Conservation (phyloP, 2,888 invertebrate genomes). For the Pollenia griseotomentosa region DNA sequence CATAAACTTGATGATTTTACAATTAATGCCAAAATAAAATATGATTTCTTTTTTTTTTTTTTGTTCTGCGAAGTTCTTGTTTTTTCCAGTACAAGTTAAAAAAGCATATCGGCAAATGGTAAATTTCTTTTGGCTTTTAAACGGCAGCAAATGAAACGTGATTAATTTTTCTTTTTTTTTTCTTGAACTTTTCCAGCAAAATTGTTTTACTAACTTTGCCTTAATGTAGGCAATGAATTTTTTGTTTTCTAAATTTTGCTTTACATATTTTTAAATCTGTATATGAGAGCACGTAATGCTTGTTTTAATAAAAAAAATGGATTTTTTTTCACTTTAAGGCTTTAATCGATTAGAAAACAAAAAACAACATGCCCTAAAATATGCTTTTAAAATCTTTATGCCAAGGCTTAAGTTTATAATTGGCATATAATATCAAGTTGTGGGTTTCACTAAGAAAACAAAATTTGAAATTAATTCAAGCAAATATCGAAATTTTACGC, state of each 20-base stretch:
- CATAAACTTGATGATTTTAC: constrained; percentile 30
- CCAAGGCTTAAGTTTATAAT: constrained; percentile 44
- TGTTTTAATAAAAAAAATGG: constrained; percentile 33
- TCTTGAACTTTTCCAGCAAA: neutral
- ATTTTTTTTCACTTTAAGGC: constrained; percentile 38
- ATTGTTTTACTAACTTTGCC: constrained; percentile 22
- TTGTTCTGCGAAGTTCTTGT: neutral
- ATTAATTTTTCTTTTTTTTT: constrained; percentile 27
- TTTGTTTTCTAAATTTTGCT: neutral
- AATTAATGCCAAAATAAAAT: constrained; percentile 37
- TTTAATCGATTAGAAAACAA: neutral
- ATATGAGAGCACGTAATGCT: constrained; percentile 36
- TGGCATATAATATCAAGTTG: constrained; percentile 30
- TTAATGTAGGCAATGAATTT: constrained; percentile 53
- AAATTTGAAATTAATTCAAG: neutral
- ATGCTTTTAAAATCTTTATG: constrained; percentile 4
- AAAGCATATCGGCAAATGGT: neutral
- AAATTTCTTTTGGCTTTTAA: neutral
- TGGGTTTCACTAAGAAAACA: neutral
- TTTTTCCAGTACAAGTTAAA: constrained; percentile 19
- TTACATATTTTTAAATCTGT: neutral
- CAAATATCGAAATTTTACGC: neutral
- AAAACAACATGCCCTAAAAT: constrained; percentile 8
- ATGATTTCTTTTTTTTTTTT: constrained; percentile 28
- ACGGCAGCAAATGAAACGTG: constrained; percentile 27